Percentiles rank a stretch among this genome's conserved stretches.
phyloP scores from a whole-genome alignment of 2,113 vertebrate genomes.

The Eubucco bourcierii region DNA sequence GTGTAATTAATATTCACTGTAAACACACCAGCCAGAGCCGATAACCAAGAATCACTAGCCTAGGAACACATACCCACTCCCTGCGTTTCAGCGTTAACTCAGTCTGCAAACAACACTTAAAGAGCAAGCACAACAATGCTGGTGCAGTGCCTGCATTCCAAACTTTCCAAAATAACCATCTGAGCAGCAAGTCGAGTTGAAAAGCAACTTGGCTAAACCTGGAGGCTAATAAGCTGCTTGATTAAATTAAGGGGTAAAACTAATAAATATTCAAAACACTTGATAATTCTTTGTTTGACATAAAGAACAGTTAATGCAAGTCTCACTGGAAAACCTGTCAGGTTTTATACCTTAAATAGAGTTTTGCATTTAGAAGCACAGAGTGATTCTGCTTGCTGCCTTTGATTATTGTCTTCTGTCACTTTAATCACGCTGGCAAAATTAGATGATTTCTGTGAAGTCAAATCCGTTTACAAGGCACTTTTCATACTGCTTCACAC shows the following conservation, averaged over 20 bases:
- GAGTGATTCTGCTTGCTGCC: slow-evolving; percentile 59
- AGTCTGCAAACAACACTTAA: slow-evolving; percentile 52
- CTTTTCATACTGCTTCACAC: slow-evolving; percentile 60
- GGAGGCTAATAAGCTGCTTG: slow-evolving; percentile 68
- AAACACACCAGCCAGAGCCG: slow-evolving; percentile 64
- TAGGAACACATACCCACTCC: slow-evolving; percentile 34
- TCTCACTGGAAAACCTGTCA: slow-evolving; percentile 67
- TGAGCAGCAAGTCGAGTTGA: slow-evolving; percentile 68
- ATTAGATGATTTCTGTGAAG: slow-evolving; percentile 69
- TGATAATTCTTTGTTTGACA: slow-evolving; percentile 72
- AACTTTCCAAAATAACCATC: slow-evolving; percentile 72
- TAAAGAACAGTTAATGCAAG: slow-evolving; percentile 68
- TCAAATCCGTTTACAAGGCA: slow-evolving; percentile 66
- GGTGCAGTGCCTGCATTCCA: slow-evolving; percentile 44
- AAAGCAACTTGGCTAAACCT: slow-evolving; percentile 68
- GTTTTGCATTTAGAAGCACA: slow-evolving; percentile 67
- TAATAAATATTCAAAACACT: slow-evolving; percentile 76
- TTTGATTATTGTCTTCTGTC: slow-evolving; percentile 69
- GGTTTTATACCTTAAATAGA: slow-evolving; percentile 67
- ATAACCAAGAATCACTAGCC: slow-evolving; percentile 61
- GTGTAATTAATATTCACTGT: slow-evolving; percentile 69
- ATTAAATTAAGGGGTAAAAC: slow-evolving; percentile 73
- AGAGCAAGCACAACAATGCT: slow-evolving; percentile 19
- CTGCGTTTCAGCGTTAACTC: slow-evolving; percentile 34
- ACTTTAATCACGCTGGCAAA: slow-evolving; percentile 69